Percentiles rank a stretch among this genome's conserved stretches.
These are phyloP conservation scores for Haliclona indistincta DNA, from an alignment of 37 sponge, comb jelly and placozoan genomes.

Conservation along the genomic window DNA sequence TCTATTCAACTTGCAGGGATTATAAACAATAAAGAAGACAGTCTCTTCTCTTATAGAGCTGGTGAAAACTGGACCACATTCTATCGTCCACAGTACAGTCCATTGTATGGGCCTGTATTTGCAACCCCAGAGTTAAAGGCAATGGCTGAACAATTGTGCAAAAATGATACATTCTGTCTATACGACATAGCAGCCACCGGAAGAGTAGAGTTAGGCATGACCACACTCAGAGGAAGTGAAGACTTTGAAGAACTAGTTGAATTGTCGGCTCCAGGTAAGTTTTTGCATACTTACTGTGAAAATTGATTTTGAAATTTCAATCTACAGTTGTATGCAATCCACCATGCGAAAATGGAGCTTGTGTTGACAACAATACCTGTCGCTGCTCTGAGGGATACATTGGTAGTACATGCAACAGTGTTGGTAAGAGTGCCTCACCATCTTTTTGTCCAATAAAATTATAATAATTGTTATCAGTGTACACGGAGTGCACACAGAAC, in stretches of 20 bases:
- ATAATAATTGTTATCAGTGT: too few species aligned
- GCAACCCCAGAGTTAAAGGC: conserved; percentile 31
- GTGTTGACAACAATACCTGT: conserved; percentile 54
- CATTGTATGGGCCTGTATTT: conserved; percentile 49
- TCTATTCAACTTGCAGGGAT: too few species aligned
- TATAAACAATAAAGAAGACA: conserved; percentile 16
- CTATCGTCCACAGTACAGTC: conserved; percentile 46
- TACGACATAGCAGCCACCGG: conserved; percentile 67
- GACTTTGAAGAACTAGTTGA: conserved; percentile 32
- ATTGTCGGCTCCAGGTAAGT: conserved; percentile 46
- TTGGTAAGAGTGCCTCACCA: neutral
- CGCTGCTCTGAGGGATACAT: conserved; percentile 41
- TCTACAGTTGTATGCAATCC: conserved; percentile 69
- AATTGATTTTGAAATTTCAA: neutral
- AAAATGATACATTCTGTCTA: conserved; percentile 40
- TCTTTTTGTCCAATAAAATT: too few species aligned
- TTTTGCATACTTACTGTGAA: too few species aligned
- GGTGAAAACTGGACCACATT: conserved; percentile 38
- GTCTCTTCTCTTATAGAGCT: conserved; percentile 41
- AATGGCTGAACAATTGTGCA: conserved; percentile 41
- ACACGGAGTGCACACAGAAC: too few species aligned
- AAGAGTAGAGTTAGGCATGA: conserved; percentile 48
- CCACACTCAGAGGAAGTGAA: conserved; percentile 32
- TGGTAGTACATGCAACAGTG: conserved; percentile 43
- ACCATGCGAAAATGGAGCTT: conserved; percentile 69